Evolutionary conservation across 2,797 vertebrate genomes (phyloP).

Genomic region (Delichon dasypus): DNA sequence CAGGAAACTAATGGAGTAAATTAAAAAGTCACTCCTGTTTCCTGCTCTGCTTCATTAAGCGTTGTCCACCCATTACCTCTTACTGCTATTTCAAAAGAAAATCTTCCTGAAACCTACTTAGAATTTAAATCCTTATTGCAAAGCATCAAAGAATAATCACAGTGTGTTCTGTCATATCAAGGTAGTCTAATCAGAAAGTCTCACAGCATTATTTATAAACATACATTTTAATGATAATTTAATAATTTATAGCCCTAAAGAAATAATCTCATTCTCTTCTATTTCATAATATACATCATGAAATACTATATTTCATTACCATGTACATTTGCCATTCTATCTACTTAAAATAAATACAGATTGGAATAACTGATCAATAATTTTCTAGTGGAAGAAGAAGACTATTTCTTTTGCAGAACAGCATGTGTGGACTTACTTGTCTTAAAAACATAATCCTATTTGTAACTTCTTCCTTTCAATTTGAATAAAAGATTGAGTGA

Average conservation of each 20-base stretch:
- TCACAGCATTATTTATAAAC: constrained; percentile 25
- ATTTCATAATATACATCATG: constrained; percentile 18
- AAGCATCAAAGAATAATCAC: constrained; percentile 31
- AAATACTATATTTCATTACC: constrained; percentile 20
- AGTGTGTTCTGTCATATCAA: constrained; percentile 19
- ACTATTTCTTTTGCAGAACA: background rate
- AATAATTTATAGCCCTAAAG: constrained; percentile 40
- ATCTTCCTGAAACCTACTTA: constrained; percentile 34
- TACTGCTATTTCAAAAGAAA: constrained; percentile 6
- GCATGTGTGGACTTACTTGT: background rate
- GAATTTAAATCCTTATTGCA: constrained; percentile 25
- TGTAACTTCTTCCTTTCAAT: background rate
- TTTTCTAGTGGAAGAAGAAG: background rate
- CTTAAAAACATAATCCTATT: background rate
- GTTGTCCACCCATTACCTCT: background rate
- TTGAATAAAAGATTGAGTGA: background rate
- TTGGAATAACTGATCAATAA: constrained; percentile 12
- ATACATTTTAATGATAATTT: constrained; percentile 37
- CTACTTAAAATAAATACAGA: constrained; percentile 27
- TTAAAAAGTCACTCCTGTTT: constrained; percentile 35
- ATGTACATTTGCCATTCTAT: background rate
- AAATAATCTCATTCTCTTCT: constrained; percentile 47
- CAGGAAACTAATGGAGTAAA: constrained; percentile 17
- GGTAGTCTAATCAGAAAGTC: constrained; percentile 53
- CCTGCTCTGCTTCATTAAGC: constrained; percentile 28